Evolutionary conservation across 53 echinoderm and acorn worm species (phyloP), one percentile per base, ranked within the genome.

Genomic region (Patiria pectinifera): DNA sequence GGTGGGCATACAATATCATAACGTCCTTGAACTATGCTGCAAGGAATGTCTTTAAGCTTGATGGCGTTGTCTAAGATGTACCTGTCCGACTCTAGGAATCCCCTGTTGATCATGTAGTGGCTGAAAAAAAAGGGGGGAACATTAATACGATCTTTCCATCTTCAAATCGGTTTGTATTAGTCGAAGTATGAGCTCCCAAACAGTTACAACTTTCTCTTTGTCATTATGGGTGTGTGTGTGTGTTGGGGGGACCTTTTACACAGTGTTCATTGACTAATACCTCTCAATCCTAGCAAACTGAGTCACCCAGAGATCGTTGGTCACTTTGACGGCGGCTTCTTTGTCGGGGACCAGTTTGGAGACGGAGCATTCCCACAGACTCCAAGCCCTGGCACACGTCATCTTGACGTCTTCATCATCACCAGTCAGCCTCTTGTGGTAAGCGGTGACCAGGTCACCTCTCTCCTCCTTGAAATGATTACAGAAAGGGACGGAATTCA

Each of bases 261-360:
- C 0, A 2, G 24, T 16, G 45, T 63, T 63, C 66, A 59, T 5
- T 53, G 53, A 86, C 85, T 87, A 35, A 35, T n/a, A 94, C 94
- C 94, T 75, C 87, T 94, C 94, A 45, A 94, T 92, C 44, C 83
- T 92, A 2, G 92, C 92, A 87, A 94, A 92, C 83, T 94, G 92
- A 11, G 76, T 45, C 19, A 82, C 92, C 94, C 92, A 92, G 4
- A 77, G 11, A 58, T 92, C 85, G 22, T 82, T 76, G 26, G 71
- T 48, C 26, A 86, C 92, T 78, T 94, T 82, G 43, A 58, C 62
- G n/a, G 79, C n/a, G 43, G 60, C 62, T 70, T 91, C 91, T 16
- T 87, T 60, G 19, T 87, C 87, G 16, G 86, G 80, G 15, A 92
- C 53, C 7, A 94, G 83, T 61, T 94, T 94, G 59, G 92, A 85